Conservation (phyloP, 2,888 invertebrate species). For the Mimachlamys varia region DNA sequence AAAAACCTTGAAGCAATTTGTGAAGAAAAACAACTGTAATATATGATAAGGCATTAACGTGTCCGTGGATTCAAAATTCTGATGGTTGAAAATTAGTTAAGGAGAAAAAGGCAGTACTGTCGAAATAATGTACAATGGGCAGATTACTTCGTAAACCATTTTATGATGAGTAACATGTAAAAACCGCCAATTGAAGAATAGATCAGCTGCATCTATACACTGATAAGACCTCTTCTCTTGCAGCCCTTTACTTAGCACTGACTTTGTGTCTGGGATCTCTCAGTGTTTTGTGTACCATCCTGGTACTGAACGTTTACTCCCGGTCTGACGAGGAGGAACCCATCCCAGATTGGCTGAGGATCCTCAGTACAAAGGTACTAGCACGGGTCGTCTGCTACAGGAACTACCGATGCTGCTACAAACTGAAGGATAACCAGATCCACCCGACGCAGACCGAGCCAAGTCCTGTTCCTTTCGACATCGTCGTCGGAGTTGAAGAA, state of each 20-base stretch:
- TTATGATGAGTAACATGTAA: no score
- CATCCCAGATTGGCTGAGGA: background rate
- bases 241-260: slow-evolving; percentile 50
- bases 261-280: slow-evolving; percentile 46
- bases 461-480: background rate
- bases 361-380: background rate
- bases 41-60: no score
- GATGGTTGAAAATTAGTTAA: no score
- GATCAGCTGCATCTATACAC: no score
- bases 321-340: slow-evolving; percentile 44
- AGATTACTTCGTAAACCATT: no score
- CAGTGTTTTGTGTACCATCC: slow-evolving; percentile 47
- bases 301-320: slow-evolving; percentile 46
- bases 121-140: no score
- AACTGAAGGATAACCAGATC: background rate
- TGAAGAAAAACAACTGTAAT: no score
- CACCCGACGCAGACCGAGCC: background rate
- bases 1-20: no score
- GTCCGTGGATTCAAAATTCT: no score
- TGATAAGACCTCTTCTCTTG: background rate
- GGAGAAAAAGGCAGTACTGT: no score
- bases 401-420: background rate
- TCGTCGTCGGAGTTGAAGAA: background rate
- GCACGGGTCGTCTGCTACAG: background rate
- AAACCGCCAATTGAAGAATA: no score